Percentiles rank a stretch among this genome's conserved stretches.
Evolutionary conservation across 2,888 invertebrate genomes (phyloP).

Genomic region (Therioaphis trifolii): DNA sequence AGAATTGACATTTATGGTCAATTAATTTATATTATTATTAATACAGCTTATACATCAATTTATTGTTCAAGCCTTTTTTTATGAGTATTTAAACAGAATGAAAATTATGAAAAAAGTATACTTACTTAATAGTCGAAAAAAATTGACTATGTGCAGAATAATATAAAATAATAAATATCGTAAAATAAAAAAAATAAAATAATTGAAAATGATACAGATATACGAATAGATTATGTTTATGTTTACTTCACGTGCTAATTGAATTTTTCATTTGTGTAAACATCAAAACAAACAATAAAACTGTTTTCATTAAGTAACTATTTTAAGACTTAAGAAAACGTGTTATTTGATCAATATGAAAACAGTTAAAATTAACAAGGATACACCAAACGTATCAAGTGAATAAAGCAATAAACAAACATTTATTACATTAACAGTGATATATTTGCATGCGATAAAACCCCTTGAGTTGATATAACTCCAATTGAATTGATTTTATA

Average conservation of each 20-base stretch:
- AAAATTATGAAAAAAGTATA: no score
- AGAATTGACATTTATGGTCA: conserved; percentile 9
- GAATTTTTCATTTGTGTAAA: not conserved
- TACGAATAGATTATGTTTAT: no score
- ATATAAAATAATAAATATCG: no score
- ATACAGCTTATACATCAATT: no score
- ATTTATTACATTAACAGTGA: not conserved
- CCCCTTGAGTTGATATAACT: not conserved
- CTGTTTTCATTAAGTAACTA: not conserved
- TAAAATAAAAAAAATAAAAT: no score
- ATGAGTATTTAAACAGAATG: not conserved
- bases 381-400: not conserved
- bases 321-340: not conserved
- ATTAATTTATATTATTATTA: conserved; percentile 3
- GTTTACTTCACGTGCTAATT: not conserved
- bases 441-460: not conserved
- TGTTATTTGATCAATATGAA: conserved; percentile 5
- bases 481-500: not conserved
- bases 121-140: no score
- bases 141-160: no score
- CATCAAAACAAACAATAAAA: not conserved
- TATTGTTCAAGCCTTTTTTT: not conserved
- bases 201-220: not conserved
- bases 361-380: not conserved
- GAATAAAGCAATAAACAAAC: not conserved